Evolutionary conservation across 2,113 vertebrate species (phyloP).

Genomic region (Varanus komodoensis): DNA sequence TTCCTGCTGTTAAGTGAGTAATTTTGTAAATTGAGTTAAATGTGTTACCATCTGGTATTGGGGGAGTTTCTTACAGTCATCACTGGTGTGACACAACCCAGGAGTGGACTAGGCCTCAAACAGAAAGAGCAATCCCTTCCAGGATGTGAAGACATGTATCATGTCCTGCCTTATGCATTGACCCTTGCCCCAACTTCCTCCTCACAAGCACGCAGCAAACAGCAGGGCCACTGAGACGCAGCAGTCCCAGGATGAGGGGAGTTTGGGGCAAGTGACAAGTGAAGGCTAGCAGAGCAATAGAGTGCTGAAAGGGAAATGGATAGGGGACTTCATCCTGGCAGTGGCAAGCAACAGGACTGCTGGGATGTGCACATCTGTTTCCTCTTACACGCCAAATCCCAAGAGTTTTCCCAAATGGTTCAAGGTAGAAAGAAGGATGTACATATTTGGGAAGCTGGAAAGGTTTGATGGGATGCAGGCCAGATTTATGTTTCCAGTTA

Average conservation of each 20-base stretch:
- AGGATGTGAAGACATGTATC: constrained; percentile 37
- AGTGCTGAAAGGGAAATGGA: neutral
- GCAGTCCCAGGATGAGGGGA: neutral
- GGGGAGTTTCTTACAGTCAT: constrained; percentile 59
- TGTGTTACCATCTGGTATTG: constrained; percentile 42
- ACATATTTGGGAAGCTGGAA: neutral
- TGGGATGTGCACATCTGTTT: neutral
- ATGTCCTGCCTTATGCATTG: neutral
- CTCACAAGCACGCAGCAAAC: neutral
- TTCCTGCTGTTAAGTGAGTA: constrained; percentile 26
- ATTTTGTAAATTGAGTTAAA: constrained; percentile 40
- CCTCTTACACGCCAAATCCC: neutral
- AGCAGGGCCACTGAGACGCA: neutral
- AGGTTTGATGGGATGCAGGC: neutral
- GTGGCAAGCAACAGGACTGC: neutral
- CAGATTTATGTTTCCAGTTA: neutral
- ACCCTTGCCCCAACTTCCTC: neutral
- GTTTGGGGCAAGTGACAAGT: neutral
- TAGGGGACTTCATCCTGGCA: neutral
- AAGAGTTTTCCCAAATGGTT: neutral
- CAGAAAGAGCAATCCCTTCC: constrained; percentile 14
- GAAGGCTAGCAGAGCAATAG: neutral
- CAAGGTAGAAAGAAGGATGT: neutral
- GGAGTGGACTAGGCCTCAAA: constrained; percentile 20
- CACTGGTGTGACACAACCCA: constrained; percentile 20